phyloP scores from a whole-genome alignment of 2,888 invertebrate species.

The Malacosoma neustria region DNA sequence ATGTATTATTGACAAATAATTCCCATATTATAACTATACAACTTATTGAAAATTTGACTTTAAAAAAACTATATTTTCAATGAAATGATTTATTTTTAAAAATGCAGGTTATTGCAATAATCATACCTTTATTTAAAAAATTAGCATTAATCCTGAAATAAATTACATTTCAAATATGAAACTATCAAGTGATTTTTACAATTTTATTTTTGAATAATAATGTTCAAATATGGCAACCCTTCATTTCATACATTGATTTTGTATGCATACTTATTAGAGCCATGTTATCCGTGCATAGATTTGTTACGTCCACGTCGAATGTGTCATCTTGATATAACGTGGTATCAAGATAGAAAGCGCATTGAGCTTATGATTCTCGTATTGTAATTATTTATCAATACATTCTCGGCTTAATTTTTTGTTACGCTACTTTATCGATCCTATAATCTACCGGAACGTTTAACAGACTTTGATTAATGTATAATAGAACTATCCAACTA shows the following conservation, averaged over 20 bases:
- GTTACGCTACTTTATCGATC: not conserved
- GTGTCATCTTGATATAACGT: not conserved
- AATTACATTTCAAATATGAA: no score
- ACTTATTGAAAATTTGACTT: no score
- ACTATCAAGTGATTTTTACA: no score
- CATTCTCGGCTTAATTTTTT: not conserved
- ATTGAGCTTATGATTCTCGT: not conserved
- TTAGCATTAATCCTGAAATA: no score
- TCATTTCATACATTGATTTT: not conserved
- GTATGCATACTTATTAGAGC: not conserved
- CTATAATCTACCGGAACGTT: not conserved
- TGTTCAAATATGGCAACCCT: not conserved
- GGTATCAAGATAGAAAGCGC: not conserved
- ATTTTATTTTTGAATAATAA: no score
- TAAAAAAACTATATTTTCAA: no score
- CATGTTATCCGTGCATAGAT: not conserved
- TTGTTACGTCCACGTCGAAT: not conserved
- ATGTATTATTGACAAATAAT: no score
- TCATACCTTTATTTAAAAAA: no score
- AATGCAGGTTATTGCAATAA: no score
- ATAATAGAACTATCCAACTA: not conserved
- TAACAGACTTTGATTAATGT: not conserved
- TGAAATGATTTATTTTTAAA: no score
- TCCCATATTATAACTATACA: no score
- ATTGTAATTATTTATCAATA: not conserved